phyloP scores from a whole-genome alignment of 37 sponge, comb jelly and placozoan species.

The Chondrosia reniformis region DNA sequence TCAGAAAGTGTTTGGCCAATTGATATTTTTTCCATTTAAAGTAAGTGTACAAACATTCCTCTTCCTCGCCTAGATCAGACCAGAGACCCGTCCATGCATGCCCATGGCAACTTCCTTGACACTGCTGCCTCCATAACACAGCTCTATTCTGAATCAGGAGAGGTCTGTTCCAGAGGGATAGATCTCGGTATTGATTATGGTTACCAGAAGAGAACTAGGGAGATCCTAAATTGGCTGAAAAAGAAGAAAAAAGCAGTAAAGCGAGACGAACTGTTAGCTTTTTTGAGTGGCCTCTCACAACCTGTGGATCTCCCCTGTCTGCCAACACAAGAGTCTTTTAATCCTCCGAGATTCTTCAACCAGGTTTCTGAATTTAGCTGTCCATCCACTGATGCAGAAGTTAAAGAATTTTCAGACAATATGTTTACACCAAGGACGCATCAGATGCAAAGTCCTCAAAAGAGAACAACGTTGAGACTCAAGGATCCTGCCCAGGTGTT shows the following conservation, averaged over 20 bases:
- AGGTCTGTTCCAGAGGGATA: conserved; percentile 69
- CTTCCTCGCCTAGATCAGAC: not conserved
- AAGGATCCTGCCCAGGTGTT: conserved; percentile 7
- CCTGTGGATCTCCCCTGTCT: not conserved
- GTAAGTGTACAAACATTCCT: not conserved
- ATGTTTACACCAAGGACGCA: not conserved
- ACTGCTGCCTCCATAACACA: conserved; percentile 80
- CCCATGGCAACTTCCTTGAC: conserved; percentile 72
- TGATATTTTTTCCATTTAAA: not conserved
- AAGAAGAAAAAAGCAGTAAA: conserved; percentile 59
- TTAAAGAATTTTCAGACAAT: too few species aligned
- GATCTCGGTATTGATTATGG: conserved; percentile 68
- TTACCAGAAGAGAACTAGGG: conserved; percentile 56
- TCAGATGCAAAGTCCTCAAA: not conserved
- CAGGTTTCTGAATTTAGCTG: too few species aligned
- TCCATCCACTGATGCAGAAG: not conserved
- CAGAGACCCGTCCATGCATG: too few species aligned
- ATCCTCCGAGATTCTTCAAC: not conserved
- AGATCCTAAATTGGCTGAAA: conserved; percentile 73
- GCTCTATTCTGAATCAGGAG: conserved; percentile 62
- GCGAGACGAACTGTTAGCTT: conserved; percentile 74
- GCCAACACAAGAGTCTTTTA: not conserved
- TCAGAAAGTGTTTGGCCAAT: not conserved
- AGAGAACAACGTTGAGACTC: not conserved
- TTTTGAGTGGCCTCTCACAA: conserved; percentile 55